Percentiles rank a stretch among this genome's conserved stretches.
Conservation (phyloP, 2,888 invertebrate genomes). For the Ophonus ardosiacus region DNA sequence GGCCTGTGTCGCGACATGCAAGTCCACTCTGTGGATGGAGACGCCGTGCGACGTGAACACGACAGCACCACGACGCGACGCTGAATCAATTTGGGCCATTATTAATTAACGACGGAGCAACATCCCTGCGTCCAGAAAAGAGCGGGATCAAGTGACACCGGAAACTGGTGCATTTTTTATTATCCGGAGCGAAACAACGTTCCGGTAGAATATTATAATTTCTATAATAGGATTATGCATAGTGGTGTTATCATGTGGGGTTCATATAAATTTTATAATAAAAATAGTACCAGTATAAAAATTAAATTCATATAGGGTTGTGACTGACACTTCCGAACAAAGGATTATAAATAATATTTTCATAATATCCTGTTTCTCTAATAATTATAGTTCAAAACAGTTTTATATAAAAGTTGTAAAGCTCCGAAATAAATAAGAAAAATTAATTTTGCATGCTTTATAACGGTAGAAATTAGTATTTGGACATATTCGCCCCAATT, state of each 20-base stretch:
- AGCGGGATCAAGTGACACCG: constrained; percentile 1
- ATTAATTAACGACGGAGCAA: constrained; percentile 51
- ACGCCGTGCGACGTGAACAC: constrained; percentile 25
- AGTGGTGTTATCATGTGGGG: background rate
- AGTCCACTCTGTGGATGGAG: constrained; percentile 68
- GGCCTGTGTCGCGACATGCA: constrained; percentile 67
- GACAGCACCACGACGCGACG: constrained; percentile 26
- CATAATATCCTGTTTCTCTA: no score
- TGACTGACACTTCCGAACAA: no score
- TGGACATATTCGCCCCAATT: no score
- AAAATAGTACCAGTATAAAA: no score
- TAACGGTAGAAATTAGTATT: no score
- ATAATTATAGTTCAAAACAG: no score
- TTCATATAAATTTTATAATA: background rate
- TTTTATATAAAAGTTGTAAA: no score
- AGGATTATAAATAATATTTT: no score
- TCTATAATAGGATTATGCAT: background rate
- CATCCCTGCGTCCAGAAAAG: constrained; percentile 33
- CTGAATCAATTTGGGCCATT: constrained; percentile 54
- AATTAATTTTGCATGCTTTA: no score
- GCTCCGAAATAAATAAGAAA: no score
- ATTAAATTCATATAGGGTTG: no score
- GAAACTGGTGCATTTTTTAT: constrained; percentile 30
- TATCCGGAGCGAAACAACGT: background rate
- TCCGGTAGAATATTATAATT: background rate